These are phyloP conservation scores for Calidris pygmaea DNA, from an alignment of 2,113 vertebrate species.

Conservation along the genomic window DNA sequence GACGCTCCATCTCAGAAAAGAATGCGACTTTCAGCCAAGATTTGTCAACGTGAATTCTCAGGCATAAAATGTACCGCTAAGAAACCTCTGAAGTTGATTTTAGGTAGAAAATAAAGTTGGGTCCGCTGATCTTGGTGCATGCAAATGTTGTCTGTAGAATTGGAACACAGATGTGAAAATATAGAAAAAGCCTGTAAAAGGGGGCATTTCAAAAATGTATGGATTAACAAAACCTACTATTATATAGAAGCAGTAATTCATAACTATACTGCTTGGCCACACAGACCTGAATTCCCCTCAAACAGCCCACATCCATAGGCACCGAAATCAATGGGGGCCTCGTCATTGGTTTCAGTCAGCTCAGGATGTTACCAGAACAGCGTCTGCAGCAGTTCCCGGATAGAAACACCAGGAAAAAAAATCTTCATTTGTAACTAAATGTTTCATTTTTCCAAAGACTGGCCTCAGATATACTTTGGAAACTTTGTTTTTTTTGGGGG, in stretches of 20 bases:
- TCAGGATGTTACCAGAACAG: not conserved
- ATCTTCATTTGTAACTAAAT: not conserved
- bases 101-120: not conserved
- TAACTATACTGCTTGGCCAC: not conserved
- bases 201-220: fast-evolving
- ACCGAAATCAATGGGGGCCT: constrained; percentile 16
- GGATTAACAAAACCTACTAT: not conserved
- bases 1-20: not conserved
- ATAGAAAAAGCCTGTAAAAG: not conserved
- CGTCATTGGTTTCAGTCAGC: not conserved
- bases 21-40: not conserved
- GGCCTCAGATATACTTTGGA: not conserved
- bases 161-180: not conserved
- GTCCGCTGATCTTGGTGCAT: fast-evolving
- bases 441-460: not conserved
- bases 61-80: not conserved
- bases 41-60: not conserved
- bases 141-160: not conserved
- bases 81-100: not conserved
- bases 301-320: not conserved
- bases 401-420: not conserved
- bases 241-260: not conserved
- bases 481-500: not conserved
- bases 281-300: not conserved
- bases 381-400: not conserved